Evolutionary conservation across 2,888 invertebrate genomes (phyloP).

Genomic region (Melieria picta): DNA sequence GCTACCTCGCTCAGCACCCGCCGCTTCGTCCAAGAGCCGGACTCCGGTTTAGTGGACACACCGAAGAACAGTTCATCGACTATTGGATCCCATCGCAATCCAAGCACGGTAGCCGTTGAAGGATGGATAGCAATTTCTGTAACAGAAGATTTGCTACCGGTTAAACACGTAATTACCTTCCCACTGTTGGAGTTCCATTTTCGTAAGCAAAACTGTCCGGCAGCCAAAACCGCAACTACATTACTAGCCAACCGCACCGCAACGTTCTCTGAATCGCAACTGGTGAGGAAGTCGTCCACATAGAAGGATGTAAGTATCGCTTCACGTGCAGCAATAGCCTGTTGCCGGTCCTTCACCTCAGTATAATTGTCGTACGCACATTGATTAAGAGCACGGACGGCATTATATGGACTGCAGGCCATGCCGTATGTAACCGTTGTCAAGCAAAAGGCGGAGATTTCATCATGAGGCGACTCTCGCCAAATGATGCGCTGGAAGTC

Average conservation of each 20-base stretch:
- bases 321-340: constrained; percentile 22
- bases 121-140: background rate
- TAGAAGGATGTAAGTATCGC: constrained; percentile 30
- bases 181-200: constrained; percentile 30
- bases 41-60: too few relatives aligned
- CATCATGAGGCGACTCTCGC: constrained; percentile 25
- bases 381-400: constrained; percentile 27
- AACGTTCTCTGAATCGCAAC: constrained; percentile 12
- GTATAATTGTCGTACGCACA: constrained; percentile 24
- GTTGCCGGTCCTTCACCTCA: constrained; percentile 2
- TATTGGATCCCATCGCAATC: constrained; percentile 1
- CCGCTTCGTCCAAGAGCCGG: too few relatives aligned
- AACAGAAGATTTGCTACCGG: background rate
- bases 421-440: constrained; percentile 33
- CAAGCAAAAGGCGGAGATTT: constrained; percentile 4
- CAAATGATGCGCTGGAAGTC: constrained; percentile 32
- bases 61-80: background rate
- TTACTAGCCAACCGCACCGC: constrained; percentile 12
- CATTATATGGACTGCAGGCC: constrained; percentile 34
- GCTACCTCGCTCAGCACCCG: background rate
- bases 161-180: background rate
- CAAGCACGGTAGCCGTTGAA: background rate
- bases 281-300: constrained; percentile 32
- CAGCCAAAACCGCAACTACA: constrained; percentile 19
- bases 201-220: constrained; percentile 27